Evolutionary conservation across 2,888 invertebrate genomes (phyloP).

Genomic region (Amiota mariae): DNA sequence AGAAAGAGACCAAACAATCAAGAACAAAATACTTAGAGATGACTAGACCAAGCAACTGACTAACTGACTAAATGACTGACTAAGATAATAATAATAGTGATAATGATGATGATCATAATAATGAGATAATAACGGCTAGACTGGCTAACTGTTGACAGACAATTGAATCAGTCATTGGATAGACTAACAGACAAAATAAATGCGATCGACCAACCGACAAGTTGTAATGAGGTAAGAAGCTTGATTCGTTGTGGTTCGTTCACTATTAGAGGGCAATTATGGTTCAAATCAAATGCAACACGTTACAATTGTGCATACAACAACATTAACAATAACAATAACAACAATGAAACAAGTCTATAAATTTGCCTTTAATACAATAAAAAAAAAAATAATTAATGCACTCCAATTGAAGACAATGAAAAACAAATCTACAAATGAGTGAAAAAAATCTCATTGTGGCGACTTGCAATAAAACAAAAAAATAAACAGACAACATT

Average conservation of each 20-base stretch:
- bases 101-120: too few species aligned
- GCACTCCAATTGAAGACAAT: constrained; percentile 37
- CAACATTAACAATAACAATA: constrained; percentile 20
- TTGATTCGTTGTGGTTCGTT: background rate
- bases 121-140: background rate
- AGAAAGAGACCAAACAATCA: constrained; percentile 1
- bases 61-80: constrained; percentile 31
- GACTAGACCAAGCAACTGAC: constrained; percentile 30
- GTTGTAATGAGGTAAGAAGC: constrained; percentile 1
- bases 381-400: constrained; percentile 53
- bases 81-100: background rate
- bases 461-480: constrained; percentile 38
- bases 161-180: background rate
- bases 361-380: background rate
- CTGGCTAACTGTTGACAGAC: background rate
- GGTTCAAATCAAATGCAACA: constrained; percentile 64
- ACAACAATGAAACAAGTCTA: background rate
- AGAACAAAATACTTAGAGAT: constrained; percentile 30
- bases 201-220: background rate
- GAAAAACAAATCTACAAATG: constrained; percentile 45
- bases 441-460: constrained; percentile 45
- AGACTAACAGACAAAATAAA: background rate
- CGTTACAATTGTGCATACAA: constrained; percentile 47
- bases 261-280: constrained; percentile 35
- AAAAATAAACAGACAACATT: constrained; percentile 33